Evolutionary conservation across 2,888 invertebrate species (phyloP).

Genomic region (Galerucella nymphaeae): DNA sequence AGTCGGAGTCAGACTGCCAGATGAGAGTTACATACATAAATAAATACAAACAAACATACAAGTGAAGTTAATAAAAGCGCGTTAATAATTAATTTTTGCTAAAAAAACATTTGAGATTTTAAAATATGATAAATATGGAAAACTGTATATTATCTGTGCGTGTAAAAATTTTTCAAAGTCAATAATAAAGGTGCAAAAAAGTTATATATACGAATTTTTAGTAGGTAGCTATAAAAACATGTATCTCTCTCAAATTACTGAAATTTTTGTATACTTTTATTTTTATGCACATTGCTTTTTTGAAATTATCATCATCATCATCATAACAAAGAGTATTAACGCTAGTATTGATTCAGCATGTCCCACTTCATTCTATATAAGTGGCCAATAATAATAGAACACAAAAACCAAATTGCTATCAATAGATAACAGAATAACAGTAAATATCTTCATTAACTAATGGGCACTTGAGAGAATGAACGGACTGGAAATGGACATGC

Average conservation of each 20-base stretch:
- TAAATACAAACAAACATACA: too few species aligned
- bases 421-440: too few species aligned
- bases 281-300: neutral
- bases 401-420: too few species aligned
- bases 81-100: too few species aligned
- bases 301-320: neutral
- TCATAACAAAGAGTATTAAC: constrained; percentile 1
- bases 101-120: too few species aligned
- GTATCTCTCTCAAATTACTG: neutral
- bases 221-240: neutral
- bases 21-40: too few species aligned
- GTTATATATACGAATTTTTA: neutral
- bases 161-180: neutral
- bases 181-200: neutral
- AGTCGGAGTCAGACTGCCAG: too few species aligned
- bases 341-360: neutral
- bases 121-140: neutral
- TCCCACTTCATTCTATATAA: neutral
- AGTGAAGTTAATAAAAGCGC: too few species aligned
- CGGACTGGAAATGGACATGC: neutral
- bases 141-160: neutral
- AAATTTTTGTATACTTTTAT: neutral
- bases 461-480: neutral
- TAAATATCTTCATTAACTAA: too few species aligned
- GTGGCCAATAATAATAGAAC: neutral